phyloP scores from a whole-genome alignment of 2,888 invertebrate genomes.

The Linnaemya vulpina region DNA sequence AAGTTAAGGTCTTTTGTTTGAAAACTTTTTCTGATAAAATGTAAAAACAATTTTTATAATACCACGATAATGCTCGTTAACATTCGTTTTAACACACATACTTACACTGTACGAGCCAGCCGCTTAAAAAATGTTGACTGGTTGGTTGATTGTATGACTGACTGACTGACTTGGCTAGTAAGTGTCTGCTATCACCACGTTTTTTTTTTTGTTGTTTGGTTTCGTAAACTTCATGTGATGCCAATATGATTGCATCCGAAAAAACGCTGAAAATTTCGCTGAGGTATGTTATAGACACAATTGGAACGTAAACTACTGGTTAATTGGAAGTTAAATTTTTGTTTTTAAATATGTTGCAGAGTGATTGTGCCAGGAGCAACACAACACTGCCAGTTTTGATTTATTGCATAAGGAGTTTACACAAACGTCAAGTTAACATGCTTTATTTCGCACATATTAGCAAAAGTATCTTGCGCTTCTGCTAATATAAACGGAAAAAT shows the following conservation, averaged over 20 bases:
- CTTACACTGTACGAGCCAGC: conserved; percentile 32
- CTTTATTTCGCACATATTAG: too few species aligned
- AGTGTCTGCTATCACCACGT: conserved; percentile 59
- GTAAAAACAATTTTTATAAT: conserved; percentile 2
- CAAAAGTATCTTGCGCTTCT: too few species aligned
- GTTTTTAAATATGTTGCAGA: too few species aligned
- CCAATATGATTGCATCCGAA: neutral
- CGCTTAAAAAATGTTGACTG: conserved; percentile 52
- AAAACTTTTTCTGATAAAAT: conserved; percentile 24
- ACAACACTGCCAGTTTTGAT: too few species aligned
- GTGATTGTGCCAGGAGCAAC: too few species aligned
- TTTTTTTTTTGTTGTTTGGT: neutral
- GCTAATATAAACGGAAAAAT: too few species aligned
- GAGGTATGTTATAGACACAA: too few species aligned
- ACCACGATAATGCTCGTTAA: conserved; percentile 33
- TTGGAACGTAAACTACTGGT: too few species aligned
- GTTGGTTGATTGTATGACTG: conserved; percentile 38
- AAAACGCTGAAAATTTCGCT: neutral
- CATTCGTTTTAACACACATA: conserved; percentile 55
- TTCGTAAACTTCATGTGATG: conserved; percentile 1
- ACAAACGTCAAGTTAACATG: too few species aligned
- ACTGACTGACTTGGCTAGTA: conserved; percentile 64
- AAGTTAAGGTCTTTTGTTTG: conserved; percentile 70
- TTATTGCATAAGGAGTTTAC: too few species aligned
- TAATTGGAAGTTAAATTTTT: too few species aligned